Base-by-base conservation (phyloP, 1,140 invertebrate species). In the Saccostrea cuccullata region DNA sequence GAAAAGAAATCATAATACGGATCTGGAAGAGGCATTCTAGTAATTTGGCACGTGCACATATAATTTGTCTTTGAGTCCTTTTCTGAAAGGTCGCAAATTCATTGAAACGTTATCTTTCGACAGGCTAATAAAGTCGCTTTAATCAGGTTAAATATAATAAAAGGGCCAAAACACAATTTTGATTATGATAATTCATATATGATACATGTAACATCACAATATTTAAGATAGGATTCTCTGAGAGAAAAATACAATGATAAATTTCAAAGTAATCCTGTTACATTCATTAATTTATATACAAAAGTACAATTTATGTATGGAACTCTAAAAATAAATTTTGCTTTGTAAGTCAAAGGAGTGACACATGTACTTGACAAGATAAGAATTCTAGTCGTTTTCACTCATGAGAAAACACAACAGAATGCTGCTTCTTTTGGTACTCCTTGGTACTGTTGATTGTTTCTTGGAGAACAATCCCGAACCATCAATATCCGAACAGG, bases 391-490 rank as follows among this genome's bases (percentile, higher is more conserved):
- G 17, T 64, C n/a, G 58, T 20, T 64, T 64, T n/a, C n/a, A 64
- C 1, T 0, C 58, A 6, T 64, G 15, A 64, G 58, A 64, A 64
- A 64, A 20, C 15, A 11, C 9, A 2, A 47, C 26, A 15, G 15
- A 6, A 77, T 77, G 70, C 30, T 77, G 30, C 15, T 36, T 30
- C 23, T 36, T 77, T 77, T 77, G 15, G 0, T 30, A 36, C 26
- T 77, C 8, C 70, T 77, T 26, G 70, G 23, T 15, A 30, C 70
- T 77, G 70, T 77, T 77, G 70, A 77, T 36, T 77, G 70, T 17
- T 77, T 40, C 26, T 77, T 77, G 15, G 15, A 40, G 70, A 77
- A 77, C 26, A 77, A 77, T 30, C 70, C 70, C 1, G 70, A 77
- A 17, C 70, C 70, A 30, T 17, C 70, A 0, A 77, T 11, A 15